phyloP scores from a whole-genome alignment of 2,797 vertebrate genomes.

The Harpia harpyja region DNA sequence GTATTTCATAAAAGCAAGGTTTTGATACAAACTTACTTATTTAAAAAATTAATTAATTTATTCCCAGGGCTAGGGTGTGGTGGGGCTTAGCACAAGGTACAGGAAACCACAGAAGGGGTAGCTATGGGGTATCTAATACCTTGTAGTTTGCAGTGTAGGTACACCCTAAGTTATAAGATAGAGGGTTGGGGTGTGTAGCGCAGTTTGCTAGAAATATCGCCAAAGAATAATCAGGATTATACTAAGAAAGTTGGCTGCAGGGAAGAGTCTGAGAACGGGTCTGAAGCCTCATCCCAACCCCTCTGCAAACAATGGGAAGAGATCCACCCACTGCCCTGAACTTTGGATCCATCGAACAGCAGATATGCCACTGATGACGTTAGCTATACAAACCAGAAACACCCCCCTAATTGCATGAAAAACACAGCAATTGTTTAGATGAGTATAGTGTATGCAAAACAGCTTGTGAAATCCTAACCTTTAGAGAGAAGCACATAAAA shows the following conservation, averaged over 20 bases:
- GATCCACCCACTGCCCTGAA: background rate
- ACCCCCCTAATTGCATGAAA: background rate
- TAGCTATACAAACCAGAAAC: background rate
- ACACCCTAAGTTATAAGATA: background rate
- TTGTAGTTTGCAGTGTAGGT: background rate
- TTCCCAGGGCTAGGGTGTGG: background rate
- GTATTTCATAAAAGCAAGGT: background rate
- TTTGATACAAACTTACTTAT: background rate
- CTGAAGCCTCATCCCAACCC: background rate
- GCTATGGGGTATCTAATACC: background rate
- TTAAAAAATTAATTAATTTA: background rate
- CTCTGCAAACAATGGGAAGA: background rate
- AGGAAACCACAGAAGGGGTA: rapidly evolving
- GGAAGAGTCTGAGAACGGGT: background rate
- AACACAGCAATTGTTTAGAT: rapidly evolving
- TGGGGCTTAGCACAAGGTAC: background rate
- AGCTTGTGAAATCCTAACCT: background rate
- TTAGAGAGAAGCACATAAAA: background rate
- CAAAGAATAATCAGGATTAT: background rate
- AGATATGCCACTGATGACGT: background rate
- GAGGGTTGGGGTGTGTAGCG: rapidly evolving
- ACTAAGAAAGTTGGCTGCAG: background rate
- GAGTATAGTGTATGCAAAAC: rapidly evolving
- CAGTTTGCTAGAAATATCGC: background rate
- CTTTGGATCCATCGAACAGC: background rate